Conservation (phyloP, 2,888 invertebrate genomes). For the Watsonalla binaria region DNA sequence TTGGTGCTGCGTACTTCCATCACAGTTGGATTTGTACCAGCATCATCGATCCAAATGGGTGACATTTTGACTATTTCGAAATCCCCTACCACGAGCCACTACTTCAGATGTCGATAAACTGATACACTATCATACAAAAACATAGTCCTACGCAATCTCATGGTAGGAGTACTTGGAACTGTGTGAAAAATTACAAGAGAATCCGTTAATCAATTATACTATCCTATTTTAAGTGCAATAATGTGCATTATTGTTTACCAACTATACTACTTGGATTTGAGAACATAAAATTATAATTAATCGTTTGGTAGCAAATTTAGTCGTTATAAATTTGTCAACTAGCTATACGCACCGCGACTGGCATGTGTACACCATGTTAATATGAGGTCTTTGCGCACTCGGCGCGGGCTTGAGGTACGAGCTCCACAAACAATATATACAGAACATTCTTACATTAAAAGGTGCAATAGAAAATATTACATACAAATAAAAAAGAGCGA, state of each 20-base stretch:
- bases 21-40: slow-evolving; percentile 33
- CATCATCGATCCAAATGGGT: slow-evolving; percentile 25
- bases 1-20: slow-evolving; percentile 34
- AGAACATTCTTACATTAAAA: slow-evolving; percentile 41
- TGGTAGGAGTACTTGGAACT: slow-evolving; percentile 20
- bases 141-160: slow-evolving; percentile 22
- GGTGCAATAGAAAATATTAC: slow-evolving; percentile 35
- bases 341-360: slow-evolving; percentile 20
- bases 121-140: slow-evolving; percentile 26
- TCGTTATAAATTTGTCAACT: background rate
- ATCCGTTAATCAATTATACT: slow-evolving; percentile 32
- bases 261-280: slow-evolving; percentile 42
- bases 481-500: slow-evolving; percentile 32
- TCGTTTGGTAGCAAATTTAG: slow-evolving; percentile 2
- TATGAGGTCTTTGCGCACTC: background rate
- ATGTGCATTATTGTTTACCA: slow-evolving; percentile 46
- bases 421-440: slow-evolving; percentile 52
- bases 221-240: slow-evolving; percentile 50
- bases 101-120: slow-evolving; percentile 24
- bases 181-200: slow-evolving; percentile 15
- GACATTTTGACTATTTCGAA: slow-evolving; percentile 13
- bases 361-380: slow-evolving; percentile 12
- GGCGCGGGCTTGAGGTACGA: slow-evolving; percentile 3
- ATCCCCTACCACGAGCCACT: slow-evolving; percentile 31
- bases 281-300: slow-evolving; percentile 35